Conservation (phyloP, 2,888 invertebrate genomes). For the Morpho helenor region DNA sequence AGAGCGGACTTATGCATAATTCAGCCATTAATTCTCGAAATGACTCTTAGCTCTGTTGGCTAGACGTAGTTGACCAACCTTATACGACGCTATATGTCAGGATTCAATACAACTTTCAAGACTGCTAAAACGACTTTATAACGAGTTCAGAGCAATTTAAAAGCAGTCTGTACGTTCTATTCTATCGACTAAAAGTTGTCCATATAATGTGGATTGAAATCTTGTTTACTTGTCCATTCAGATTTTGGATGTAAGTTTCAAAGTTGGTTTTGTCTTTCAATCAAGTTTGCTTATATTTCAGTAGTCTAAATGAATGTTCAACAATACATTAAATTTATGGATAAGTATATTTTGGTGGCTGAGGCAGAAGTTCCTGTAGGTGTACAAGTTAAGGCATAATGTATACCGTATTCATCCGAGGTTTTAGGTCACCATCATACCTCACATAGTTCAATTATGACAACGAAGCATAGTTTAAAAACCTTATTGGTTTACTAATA, state of each 20-base stretch:
- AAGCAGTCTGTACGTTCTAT: slow-evolving; percentile 25
- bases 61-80: slow-evolving; percentile 59
- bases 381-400: too few relatives aligned
- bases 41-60: slow-evolving; percentile 65
- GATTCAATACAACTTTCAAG: slow-evolving; percentile 52
- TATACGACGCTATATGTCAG: slow-evolving; percentile 52
- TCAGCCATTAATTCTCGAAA: slow-evolving; percentile 72
- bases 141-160: slow-evolving; percentile 27
- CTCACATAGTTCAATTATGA: too few relatives aligned
- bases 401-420: too few relatives aligned
- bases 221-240: slow-evolving; percentile 13
- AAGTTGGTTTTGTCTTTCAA: too few relatives aligned
- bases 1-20: slow-evolving; percentile 71
- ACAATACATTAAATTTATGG: too few relatives aligned
- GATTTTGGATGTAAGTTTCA: background rate
- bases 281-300: background rate
- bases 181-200: slow-evolving; percentile 21
- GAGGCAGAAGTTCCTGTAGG: too few relatives aligned
- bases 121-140: slow-evolving; percentile 34
- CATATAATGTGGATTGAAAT: slow-evolving; percentile 13
- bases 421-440: too few relatives aligned
- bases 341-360: too few relatives aligned
- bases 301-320: background rate
- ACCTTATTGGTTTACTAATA: too few relatives aligned
- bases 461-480: too few relatives aligned